Conservation (phyloP, 2,888 invertebrate genomes). For the Emmelina monodactyla region DNA sequence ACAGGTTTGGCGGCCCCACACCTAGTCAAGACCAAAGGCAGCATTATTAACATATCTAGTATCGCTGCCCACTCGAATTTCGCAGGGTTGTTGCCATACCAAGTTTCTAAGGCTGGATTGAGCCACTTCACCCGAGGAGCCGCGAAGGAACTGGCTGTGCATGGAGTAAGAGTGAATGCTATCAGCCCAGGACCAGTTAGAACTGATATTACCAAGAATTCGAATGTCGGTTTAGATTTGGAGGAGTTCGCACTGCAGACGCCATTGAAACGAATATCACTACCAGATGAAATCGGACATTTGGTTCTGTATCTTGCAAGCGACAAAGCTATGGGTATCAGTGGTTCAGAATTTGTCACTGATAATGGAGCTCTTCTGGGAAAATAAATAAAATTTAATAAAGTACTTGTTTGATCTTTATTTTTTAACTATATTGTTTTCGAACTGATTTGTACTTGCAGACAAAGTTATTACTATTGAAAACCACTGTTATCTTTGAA, state of each 20-base stretch:
- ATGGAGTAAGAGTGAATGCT: slow-evolving; percentile 24
- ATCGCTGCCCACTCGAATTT: slow-evolving; percentile 12
- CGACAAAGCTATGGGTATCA: slow-evolving; percentile 21
- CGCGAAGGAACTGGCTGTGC: slow-evolving; percentile 20
- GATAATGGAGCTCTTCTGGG: slow-evolving; percentile 17
- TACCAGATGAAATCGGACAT: slow-evolving; percentile 23
- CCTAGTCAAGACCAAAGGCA: slow-evolving; percentile 24
- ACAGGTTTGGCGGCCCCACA: slow-evolving; percentile 22
- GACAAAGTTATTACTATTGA: too few species aligned
- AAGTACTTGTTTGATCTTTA: too few species aligned
- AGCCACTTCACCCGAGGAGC: slow-evolving; percentile 22
- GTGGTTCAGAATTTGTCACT: slow-evolving; percentile 16
- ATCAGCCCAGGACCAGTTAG: slow-evolving; percentile 71
- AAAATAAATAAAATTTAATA: slow-evolving; percentile 4
- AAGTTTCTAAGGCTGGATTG: slow-evolving; percentile 23
- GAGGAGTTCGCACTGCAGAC: slow-evolving; percentile 5
- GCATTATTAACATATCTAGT: slow-evolving; percentile 24
- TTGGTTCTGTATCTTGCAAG: slow-evolving; percentile 23
- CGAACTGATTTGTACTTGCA: too few species aligned
- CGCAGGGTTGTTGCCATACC: slow-evolving; percentile 14
- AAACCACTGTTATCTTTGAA: too few species aligned
- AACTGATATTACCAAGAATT: slow-evolving; percentile 21
- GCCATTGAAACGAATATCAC: slow-evolving; percentile 16
- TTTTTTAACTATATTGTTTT: too few species aligned
- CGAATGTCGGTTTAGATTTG: not conserved